Percentiles rank a stretch among this genome's conserved stretches.
Evolutionary conservation across 2,113 vertebrate species (phyloP).

Genomic region (Indicator indicator): DNA sequence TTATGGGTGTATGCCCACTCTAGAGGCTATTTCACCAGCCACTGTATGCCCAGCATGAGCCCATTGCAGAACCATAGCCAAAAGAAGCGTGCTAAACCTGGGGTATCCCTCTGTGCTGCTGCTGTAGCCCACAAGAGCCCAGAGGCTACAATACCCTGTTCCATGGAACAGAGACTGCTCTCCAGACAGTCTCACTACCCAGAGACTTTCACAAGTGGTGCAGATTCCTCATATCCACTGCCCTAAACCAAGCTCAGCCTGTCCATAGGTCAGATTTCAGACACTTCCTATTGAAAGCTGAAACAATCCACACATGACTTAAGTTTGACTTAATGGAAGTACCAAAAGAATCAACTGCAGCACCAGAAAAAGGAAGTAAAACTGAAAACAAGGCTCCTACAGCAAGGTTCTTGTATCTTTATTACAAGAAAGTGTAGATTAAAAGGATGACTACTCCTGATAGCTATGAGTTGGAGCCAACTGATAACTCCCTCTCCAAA

Average conservation of each 20-base stretch:
- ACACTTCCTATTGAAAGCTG: not conserved
- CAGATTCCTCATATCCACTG: not conserved
- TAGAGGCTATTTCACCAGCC: not conserved
- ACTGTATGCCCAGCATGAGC: not conserved
- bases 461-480: not conserved
- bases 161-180: not conserved
- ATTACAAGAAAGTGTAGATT: not conserved
- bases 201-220: not conserved
- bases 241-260: not conserved
- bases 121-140: not conserved
- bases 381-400: not conserved
- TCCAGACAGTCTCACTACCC: not conserved
- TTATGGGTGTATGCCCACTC: not conserved
- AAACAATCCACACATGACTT: not conserved
- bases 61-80: fast-evolving
- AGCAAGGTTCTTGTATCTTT: not conserved
- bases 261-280: not conserved
- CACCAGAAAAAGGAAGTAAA: not conserved
- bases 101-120: not conserved
- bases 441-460: not conserved
- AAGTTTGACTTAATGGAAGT: not conserved
- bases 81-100: not conserved
- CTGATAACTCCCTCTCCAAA: not conserved
- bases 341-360: not conserved
- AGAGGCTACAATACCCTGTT: not conserved